Evolutionary conservation across 1,140 invertebrate species (phyloP), one percentile per base, ranked within the genome.

Genomic region (Trichonephila inaurata): DNA sequence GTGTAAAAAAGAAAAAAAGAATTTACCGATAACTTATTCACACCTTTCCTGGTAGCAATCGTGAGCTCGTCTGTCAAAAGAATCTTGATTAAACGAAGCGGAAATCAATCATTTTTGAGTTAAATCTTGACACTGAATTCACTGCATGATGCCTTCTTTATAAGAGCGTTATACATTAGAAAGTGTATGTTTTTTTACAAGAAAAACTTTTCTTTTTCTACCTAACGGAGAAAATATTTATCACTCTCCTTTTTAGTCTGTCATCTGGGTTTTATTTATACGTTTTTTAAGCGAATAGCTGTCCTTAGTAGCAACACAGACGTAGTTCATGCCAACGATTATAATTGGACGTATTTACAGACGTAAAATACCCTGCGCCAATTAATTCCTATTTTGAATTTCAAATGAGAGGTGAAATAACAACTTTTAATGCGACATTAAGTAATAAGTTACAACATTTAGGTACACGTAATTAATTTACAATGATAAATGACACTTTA

Each of bases 51-150:
- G 51, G 51, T 44, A 92, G 91, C 91, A 92, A 66, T 92, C 62
- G 62, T 6, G 91, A 87, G 60, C 82, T 92, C 91, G 85, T 92
- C 82, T 92, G 91, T 92, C 91, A 92, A 86, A 92, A 87, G 82
- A 87, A 92, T 92, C 44, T 87, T 87, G 91, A 92, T 92, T 87
- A 87, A 92, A 92, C 85, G 64, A 66, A 72, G 91, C 91, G 83
- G 91, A 92, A 92, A 92, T 92, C 91, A 92, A 92, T 92, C 82
- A 87, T 92, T 92, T 92, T 87, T 87, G 64, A 92, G 91, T 92
- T 92, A 92, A 92, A 92, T 92, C 85, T 92, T 86, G 83, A 92
- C 83, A 91, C 51, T 33, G 89, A 91, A 91, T 91, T 82, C 77
- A 91, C 69, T 28, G 89, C 89, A 28, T 82, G 89, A 82, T 91